These are phyloP conservation scores for Lepidurus apus DNA, from an alignment of 1,140 invertebrate genomes.

Conservation along the genomic window DNA sequence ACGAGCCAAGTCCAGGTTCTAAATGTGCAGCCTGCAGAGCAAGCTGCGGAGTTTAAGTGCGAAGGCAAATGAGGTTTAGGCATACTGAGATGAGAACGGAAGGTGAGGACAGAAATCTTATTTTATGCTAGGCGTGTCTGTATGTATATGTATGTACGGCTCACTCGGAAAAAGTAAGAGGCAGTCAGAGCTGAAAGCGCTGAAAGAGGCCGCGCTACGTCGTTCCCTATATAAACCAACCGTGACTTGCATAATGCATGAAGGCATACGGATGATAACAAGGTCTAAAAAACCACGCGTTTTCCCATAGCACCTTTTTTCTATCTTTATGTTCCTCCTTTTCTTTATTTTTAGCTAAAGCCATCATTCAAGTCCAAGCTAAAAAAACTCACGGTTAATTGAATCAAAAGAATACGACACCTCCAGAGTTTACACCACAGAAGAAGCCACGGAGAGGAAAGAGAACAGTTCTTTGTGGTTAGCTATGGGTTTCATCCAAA, in stretches of 20 bases:
- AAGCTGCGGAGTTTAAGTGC: background rate
- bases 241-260: conserved; percentile 21
- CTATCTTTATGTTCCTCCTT: background rate
- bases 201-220: conserved; percentile 13
- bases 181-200: background rate
- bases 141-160: background rate
- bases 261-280: conserved; percentile 4
- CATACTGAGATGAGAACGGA: conserved; percentile 1
- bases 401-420: background rate
- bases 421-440: background rate
- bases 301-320: background rate
- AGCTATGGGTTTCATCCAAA: background rate
- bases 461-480: background rate
- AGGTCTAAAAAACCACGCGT: background rate
- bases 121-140: conserved; percentile 16
- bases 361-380: background rate
- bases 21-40: background rate
- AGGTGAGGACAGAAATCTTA: conserved; percentile 13
- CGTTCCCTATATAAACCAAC: conserved; percentile 7
- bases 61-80: background rate
- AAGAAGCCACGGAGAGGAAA: too few species aligned
- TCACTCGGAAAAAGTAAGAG: conserved; percentile 9
- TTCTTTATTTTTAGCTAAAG: too few species aligned
- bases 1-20: background rate
- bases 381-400: conserved; percentile 11